These are phyloP conservation scores for Heliconius ismenius DNA, from an alignment of 2,888 invertebrate species.

Conservation along the genomic window DNA sequence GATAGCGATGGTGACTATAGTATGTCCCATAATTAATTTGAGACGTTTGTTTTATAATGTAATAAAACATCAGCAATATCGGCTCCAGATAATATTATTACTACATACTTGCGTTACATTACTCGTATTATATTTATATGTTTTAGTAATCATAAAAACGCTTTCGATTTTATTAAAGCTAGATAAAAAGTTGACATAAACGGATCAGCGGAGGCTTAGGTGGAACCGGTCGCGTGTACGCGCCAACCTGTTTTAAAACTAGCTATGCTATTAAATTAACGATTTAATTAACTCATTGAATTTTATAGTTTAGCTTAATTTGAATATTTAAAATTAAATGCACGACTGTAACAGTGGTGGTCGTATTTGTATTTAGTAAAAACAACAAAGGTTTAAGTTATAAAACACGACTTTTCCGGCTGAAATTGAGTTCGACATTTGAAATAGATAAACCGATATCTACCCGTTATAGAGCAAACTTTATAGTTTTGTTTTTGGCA, in stretches of 20 bases:
- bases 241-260: constrained; percentile 31
- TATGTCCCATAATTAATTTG: constrained; percentile 78
- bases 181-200: constrained; percentile 33
- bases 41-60: constrained; percentile 80
- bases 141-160: constrained; percentile 65
- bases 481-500: constrained; percentile 83
- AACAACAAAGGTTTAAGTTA: constrained; percentile 48
- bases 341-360: neutral
- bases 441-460: constrained; percentile 79
- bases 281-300: constrained; percentile 44
- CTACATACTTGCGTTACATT: constrained; percentile 59
- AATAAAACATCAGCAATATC: constrained; percentile 76
- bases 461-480: constrained; percentile 77
- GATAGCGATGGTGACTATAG: constrained; percentile 72
- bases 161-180: constrained; percentile 57
- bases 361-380: neutral
- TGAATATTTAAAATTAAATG: constrained; percentile 40
- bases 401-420: constrained; percentile 62
- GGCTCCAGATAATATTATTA: constrained; percentile 61
- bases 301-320: constrained; percentile 42
- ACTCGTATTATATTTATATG: constrained; percentile 58
- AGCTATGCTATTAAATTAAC: constrained; percentile 50
- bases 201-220: constrained; percentile 24
- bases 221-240: constrained; percentile 26
- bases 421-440: constrained; percentile 78